Percentiles rank a stretch among this genome's conserved stretches.
phyloP scores from a whole-genome alignment of 2,113 vertebrate genomes.

The Cardinalis cardinalis region DNA sequence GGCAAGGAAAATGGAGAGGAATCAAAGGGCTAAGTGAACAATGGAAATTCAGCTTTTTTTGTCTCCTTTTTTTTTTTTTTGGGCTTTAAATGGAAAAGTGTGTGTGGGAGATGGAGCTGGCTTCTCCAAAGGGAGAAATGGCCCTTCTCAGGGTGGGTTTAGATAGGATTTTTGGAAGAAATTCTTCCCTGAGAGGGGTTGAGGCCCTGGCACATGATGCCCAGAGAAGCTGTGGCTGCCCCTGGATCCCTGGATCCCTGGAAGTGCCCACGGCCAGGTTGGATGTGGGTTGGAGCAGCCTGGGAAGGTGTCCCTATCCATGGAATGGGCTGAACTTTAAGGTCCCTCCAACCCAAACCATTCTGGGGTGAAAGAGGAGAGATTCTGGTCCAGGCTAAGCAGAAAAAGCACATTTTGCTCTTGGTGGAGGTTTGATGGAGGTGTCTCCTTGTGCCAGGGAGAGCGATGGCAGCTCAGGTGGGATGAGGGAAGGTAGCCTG shows the following conservation, averaged over 20 bases:
- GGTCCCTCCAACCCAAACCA: not conserved
- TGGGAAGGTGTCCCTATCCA: not conserved
- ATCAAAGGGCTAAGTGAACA: slow-evolving; percentile 20
- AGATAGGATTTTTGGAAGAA: not conserved
- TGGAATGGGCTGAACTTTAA: accelerated
- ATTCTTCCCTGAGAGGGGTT: accelerated
- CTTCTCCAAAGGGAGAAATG: not conserved
- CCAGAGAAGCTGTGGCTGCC: not conserved
- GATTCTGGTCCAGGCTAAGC: not conserved
- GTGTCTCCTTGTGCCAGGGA: not conserved
- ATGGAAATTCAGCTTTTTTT: not conserved
- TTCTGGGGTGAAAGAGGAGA: not conserved
- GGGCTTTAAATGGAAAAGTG: not conserved
- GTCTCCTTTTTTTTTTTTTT: not conserved
- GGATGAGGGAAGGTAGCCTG: not conserved
- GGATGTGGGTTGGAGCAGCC: accelerated
- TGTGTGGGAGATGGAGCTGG: not conserved
- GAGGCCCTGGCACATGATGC: not conserved
- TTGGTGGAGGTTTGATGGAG: not conserved
- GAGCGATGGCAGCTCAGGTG: not conserved
- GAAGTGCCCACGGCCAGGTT: accelerated
- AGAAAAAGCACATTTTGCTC: not conserved
- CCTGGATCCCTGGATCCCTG: not conserved
- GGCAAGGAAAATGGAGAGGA: not conserved
- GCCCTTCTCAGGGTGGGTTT: accelerated